phyloP scores from a whole-genome alignment of 2,888 invertebrate genomes.

The Drosophila rubida region DNA sequence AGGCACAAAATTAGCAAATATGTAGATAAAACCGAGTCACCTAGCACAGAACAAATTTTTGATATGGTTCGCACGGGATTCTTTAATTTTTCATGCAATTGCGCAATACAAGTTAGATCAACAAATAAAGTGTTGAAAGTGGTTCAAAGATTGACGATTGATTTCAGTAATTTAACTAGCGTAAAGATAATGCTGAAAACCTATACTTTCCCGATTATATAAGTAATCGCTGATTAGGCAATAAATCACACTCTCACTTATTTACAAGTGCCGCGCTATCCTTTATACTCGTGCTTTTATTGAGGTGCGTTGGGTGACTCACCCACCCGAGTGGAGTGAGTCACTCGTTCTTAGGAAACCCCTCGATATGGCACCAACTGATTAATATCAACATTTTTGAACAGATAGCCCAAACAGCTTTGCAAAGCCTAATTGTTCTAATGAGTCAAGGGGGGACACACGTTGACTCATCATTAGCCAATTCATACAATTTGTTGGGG shows the following conservation, averaged over 20 bases:
- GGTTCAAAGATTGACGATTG: not conserved
- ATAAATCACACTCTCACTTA: slow-evolving; percentile 13
- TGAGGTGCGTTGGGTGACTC: slow-evolving; percentile 45
- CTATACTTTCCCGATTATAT: too few species aligned
- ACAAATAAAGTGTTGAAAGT: slow-evolving; percentile 23
- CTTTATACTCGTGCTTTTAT: slow-evolving; percentile 17
- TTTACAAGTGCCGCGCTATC: slow-evolving; percentile 39
- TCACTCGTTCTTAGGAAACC: slow-evolving; percentile 60
- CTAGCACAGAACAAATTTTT: slow-evolving; percentile 6
- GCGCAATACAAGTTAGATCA: slow-evolving; percentile 37
- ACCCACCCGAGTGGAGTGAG: slow-evolving; percentile 32
- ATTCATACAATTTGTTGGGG: slow-evolving; percentile 8
- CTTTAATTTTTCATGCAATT: slow-evolving; percentile 39
- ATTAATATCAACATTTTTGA: slow-evolving; percentile 38
- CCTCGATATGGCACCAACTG: slow-evolving; percentile 46
- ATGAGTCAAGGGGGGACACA: slow-evolving; percentile 55
- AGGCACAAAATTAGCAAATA: slow-evolving; percentile 70
- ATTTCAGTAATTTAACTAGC: not conserved
- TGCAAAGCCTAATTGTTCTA: slow-evolving; percentile 11
- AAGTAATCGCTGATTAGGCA: slow-evolving; percentile 30
- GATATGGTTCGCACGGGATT: slow-evolving; percentile 39
- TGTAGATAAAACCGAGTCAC: slow-evolving; percentile 46
- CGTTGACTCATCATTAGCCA: slow-evolving; percentile 48
- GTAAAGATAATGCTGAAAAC: too few species aligned
- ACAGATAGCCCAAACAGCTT: slow-evolving; percentile 28